Base-by-base conservation (phyloP, 2,113 vertebrate species). In the Seriola rivoliana region DNA sequence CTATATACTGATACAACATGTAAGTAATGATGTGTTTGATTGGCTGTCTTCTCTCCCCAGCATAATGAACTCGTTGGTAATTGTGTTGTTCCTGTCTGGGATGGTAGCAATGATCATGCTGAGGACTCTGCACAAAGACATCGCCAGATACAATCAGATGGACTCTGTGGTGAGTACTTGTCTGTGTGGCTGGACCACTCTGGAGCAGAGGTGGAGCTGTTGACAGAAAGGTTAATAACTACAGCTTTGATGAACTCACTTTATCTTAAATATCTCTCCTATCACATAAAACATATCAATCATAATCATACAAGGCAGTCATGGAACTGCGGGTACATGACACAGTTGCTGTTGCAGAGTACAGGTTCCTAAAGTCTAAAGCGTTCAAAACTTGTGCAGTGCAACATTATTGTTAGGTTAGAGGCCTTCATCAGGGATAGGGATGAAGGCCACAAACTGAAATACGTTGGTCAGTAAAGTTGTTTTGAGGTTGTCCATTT, bases 81-180 rank as follows among this genome's bases (percentile, higher is more conserved):
- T 99, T 71, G 97, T 99, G 60, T 96, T 99, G 67, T 99, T 99
- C 93, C 93, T 98, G 12, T 99, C 97, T 85, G 97, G 97, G 75
- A 98, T 97, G 97, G 97, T 98, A 66, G 97, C 97, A 38, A 98
- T 98, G 97, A 98, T 97, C 85, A 97, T 98, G 96, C 79, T 98
- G 78, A 95, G 97, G 78, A 98, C 97, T 0, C 93, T 98, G n/a
- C 97, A 98, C 91, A 98, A 97, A 93, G 97, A 98, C 87, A 98
- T 99, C 75, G 97, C 97, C 88, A 95, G 97, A 94, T 98, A 97
- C 71, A 98, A 98, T 91, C 97, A 99, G 86, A 97, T 98, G 95
- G 97, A 99, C 95, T 95, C 94, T 25, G 93, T 94, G 85, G 93
- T 93, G 60, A 91, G 93, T 80, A 10, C 5, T 25, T 62, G 14